Conservation (phyloP, 2,888 invertebrate species). For the Tuberolachnus salignus region DNA sequence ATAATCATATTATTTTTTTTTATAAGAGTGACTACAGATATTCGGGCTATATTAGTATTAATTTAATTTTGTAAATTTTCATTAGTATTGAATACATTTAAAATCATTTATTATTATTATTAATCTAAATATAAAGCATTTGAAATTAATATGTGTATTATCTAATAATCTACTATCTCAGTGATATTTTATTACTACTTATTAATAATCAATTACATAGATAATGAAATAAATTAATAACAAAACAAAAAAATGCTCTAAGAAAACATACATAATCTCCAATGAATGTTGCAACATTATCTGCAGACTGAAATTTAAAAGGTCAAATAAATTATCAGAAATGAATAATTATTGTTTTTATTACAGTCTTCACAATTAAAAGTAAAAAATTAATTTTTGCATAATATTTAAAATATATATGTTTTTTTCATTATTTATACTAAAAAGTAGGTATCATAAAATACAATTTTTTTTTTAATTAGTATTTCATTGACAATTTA, state of each 20-base stretch:
- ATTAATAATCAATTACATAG: neutral
- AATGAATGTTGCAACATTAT: conserved; percentile 55
- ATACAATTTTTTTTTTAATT: neutral
- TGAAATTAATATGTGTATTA: neutral
- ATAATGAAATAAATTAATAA: neutral
- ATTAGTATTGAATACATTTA: too few species aligned
- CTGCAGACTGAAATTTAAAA: conserved; percentile 59
- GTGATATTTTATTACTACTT: neutral
- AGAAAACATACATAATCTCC: conserved; percentile 49
- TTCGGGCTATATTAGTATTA: too few species aligned
- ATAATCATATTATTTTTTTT: too few species aligned
- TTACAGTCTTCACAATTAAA: neutral
- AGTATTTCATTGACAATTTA: neutral
- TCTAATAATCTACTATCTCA: conserved; percentile 16
- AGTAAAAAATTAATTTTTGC: too few species aligned
- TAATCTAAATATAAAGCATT: conserved; percentile 7
- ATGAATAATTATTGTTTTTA: conserved; percentile 12
- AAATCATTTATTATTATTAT: too few species aligned
- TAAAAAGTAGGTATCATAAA: neutral
- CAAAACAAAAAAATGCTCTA: conserved; percentile 9
- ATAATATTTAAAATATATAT: neutral
- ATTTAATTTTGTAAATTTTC: too few species aligned
- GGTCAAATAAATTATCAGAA: conserved; percentile 40
- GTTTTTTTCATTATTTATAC: too few species aligned
- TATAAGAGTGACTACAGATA: too few species aligned